Percentiles rank a stretch among this genome's conserved stretches.
phyloP scores from a whole-genome alignment of 2,113 vertebrate genomes.

The Passer montanus region DNA sequence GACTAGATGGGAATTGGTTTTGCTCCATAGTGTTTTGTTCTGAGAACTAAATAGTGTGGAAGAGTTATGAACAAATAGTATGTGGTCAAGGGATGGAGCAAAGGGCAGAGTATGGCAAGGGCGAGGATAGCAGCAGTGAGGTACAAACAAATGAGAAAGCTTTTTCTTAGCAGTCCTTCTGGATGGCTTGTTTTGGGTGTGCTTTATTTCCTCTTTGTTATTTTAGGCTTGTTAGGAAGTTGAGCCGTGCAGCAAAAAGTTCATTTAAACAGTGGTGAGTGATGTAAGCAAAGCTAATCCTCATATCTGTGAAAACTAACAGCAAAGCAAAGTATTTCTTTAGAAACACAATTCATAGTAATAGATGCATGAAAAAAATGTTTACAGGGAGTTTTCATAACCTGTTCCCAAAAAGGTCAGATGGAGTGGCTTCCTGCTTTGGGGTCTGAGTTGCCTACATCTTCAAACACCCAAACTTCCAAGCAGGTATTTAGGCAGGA shows the following conservation, averaged over 20 bases:
- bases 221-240: neutral
- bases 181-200: neutral
- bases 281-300: neutral
- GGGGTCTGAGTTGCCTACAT: neutral
- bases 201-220: neutral
- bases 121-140: neutral
- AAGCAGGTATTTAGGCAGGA: neutral
- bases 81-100: neutral
- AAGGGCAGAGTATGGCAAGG: neutral
- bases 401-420: neutral
- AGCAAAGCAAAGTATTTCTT: neutral
- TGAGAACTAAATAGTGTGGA: neutral
- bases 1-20: neutral
- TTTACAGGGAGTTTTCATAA: neutral
- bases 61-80: neutral
- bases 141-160: accelerated
- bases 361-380: neutral
- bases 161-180: neutral
- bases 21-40: neutral
- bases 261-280: neutral
- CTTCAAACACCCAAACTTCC: neutral
- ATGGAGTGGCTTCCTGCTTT: neutral
- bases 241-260: neutral
- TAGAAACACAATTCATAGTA: neutral
- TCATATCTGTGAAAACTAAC: neutral